Evolutionary conservation across 2,113 vertebrate species (phyloP).

Genomic region (Dasyprocta punctata): DNA sequence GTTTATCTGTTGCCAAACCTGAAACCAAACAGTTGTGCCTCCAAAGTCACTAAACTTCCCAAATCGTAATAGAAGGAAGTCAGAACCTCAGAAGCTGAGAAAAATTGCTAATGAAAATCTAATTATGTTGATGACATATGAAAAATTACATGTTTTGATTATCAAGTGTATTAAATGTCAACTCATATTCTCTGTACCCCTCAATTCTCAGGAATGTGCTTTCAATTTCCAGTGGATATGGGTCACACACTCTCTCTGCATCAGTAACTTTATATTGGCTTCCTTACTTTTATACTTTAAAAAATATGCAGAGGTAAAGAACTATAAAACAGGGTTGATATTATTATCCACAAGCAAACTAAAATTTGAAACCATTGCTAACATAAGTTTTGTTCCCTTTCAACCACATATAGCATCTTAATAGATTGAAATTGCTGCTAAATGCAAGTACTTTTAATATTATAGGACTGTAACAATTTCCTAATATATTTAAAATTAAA

Average conservation of each 20-base stretch:
- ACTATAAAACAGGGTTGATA: not conserved
- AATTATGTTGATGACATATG: not conserved
- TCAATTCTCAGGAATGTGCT: not conserved
- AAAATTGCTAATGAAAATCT: conserved; percentile 43
- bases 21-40: not conserved
- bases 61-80: not conserved
- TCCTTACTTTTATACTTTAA: not conserved
- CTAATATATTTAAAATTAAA: not conserved
- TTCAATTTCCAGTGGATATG: not conserved
- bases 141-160: not conserved
- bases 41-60: not conserved
- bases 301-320: not conserved
- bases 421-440: not conserved
- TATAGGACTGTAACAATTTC: not conserved
- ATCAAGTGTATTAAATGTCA: not conserved
- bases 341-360: not conserved
- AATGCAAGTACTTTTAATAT: not conserved
- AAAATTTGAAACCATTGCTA: not conserved
- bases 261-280: not conserved
- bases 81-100: not conserved
- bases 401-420: not conserved
- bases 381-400: not conserved
- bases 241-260: not conserved
- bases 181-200: not conserved
- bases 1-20: not conserved